phyloP scores from a whole-genome alignment of 2,888 invertebrate genomes.

The Ceratothoa steindachneri region DNA sequence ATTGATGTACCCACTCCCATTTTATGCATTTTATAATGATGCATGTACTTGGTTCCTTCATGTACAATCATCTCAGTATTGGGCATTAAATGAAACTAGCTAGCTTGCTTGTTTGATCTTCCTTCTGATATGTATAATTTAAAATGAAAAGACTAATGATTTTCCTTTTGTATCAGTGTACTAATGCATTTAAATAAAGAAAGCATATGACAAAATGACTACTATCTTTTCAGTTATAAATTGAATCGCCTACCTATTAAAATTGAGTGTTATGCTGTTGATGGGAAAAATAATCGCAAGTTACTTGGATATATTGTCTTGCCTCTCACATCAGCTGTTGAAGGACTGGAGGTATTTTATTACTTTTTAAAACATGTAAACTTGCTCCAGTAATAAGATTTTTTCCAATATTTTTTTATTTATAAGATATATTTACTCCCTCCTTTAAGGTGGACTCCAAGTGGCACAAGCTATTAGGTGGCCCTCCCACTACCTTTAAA shows the following conservation, averaged over 20 bases:
- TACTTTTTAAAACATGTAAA: background rate
- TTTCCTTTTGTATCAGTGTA: too few relatives aligned
- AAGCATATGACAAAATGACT: too few relatives aligned
- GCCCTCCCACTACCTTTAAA: background rate
- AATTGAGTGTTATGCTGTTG: conserved; percentile 21
- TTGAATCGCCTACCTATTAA: background rate
- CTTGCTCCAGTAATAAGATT: background rate
- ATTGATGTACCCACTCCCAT: too few relatives aligned
- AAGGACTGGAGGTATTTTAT: conserved; percentile 14
- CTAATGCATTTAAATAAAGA: too few relatives aligned
- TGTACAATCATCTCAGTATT: too few relatives aligned
- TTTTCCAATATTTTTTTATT: background rate
- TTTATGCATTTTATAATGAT: too few relatives aligned
- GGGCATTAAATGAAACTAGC: too few relatives aligned
- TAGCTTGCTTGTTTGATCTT: too few relatives aligned
- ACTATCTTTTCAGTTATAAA: conserved; percentile 18
- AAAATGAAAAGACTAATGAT: too few relatives aligned
- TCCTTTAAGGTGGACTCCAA: conserved; percentile 4
- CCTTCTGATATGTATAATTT: too few relatives aligned
- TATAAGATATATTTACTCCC: background rate
- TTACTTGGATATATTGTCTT: conserved; percentile 21
- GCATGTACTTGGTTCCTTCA: too few relatives aligned
- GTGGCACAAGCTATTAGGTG: conserved; percentile 15
- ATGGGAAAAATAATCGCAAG: background rate
- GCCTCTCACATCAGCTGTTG: conserved; percentile 18